Evolutionary conservation across 2,888 invertebrate species (phyloP).

Genomic region (Coenonympha arcania): DNA sequence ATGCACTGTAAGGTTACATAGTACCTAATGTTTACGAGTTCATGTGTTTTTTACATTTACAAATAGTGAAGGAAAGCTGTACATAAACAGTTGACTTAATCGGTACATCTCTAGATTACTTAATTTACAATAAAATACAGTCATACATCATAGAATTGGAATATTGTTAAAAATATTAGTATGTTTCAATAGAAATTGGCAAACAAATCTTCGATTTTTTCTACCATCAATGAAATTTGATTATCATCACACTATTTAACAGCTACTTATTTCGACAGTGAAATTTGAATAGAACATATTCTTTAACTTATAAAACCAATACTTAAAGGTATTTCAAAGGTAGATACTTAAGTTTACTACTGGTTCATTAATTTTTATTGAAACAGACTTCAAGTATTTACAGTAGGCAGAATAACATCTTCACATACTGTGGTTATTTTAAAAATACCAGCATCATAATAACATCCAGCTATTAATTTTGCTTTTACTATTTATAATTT

Average conservation of each 20-base stretch:
- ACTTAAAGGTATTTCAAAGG: too few species aligned
- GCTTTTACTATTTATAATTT: too few species aligned
- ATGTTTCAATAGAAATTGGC: constrained; percentile 2
- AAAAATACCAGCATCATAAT: neutral
- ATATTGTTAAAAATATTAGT: constrained; percentile 43
- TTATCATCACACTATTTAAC: too few species aligned
- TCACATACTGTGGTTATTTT: constrained; percentile 38
- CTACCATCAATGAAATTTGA: too few species aligned
- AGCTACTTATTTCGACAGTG: too few species aligned
- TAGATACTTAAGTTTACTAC: too few species aligned
- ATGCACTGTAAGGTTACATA: too few species aligned
- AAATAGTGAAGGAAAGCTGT: constrained; percentile 62
- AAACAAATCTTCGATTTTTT: neutral
- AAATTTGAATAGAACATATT: too few species aligned
- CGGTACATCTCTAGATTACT: constrained; percentile 40
- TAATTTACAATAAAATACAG: constrained; percentile 64
- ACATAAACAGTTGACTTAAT: constrained; percentile 62
- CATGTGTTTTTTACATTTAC: constrained; percentile 72
- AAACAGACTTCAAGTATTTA: constrained; percentile 34
- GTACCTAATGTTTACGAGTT: too few species aligned
- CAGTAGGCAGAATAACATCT: constrained; percentile 37
- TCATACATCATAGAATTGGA: constrained; percentile 57
- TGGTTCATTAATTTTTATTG: neutral
- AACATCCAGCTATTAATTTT: neutral
- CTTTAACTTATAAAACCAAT: too few species aligned